Base-by-base conservation (phyloP, 2,888 invertebrate species). In the Thecocarcelia acutangulata region DNA sequence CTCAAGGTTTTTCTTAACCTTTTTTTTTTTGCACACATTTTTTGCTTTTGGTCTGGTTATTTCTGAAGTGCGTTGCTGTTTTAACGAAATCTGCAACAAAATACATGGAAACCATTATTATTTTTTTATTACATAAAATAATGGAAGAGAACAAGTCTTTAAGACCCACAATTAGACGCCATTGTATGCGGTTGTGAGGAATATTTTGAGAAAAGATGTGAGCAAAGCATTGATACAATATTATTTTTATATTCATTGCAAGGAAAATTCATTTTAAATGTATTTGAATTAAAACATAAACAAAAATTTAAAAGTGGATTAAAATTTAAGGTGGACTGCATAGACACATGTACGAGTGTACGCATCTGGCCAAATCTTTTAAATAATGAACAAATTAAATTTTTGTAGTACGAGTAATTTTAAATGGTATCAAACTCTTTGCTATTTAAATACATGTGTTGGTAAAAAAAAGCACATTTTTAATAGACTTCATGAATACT, bases 101-200 rank as follows among this genome's bases (percentile, higher is more conserved):
- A 59, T 64, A 59, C 50, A 40, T 69, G 73, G 63, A 48, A 56
- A 63, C 68, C 69, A 74, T 63, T 42, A 69, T 70, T 74, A 74
- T 74, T 69, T 74, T 69, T 59, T 70, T 69, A 54, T 21, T 59
- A 52, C 24, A 73, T 17, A 28, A 48, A 50, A 33, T 46, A 19
- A 2, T 1, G 13, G 21, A 42, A 17, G 21, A 77, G 59, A 78
- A 70, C 46, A 66, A 61, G 69, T 42, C n/a, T 46, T 59, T 59
- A 44, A 82, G 42, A 52, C 70, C 82, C 75, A 48, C 64, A 82
- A 82, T 82, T 82, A 82, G 74, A 82, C 77, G 82, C 78, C 78
- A 82, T 82, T 82, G 66, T 50, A 74, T 77, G 69, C 69, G 63
- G 70, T 56, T 48, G 54, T 17, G 37, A 46, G 13, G 37, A 44